These are phyloP conservation scores for Nomada flava DNA, from an alignment of 2,888 invertebrate genomes.

Conservation along the genomic window DNA sequence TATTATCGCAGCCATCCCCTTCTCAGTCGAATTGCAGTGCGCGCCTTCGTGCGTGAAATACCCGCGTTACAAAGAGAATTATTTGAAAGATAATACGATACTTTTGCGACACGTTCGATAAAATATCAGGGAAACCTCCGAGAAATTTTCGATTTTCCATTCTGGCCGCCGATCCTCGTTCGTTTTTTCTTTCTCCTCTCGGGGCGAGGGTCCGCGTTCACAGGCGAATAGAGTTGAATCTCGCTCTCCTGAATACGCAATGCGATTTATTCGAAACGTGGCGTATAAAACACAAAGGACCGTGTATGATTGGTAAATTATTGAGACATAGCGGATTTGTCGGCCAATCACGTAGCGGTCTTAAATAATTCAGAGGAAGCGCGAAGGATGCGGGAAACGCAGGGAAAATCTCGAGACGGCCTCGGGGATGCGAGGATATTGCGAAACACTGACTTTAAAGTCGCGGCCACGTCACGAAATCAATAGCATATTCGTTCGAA, in stretches of 20 bases:
- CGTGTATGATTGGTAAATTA: conserved; percentile 84
- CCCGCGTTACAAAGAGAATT: neutral
- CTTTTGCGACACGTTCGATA: conserved; percentile 74
- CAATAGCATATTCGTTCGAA: neutral
- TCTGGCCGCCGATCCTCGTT: conserved; percentile 35
- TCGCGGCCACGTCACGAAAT: conserved; percentile 17
- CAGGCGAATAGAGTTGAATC: conserved; percentile 79
- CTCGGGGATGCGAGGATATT: conserved; percentile 45
- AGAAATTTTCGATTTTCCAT: conserved; percentile 40
- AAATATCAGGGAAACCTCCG: conserved; percentile 73
- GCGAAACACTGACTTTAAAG: conserved; percentile 38
- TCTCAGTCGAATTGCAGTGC: neutral
- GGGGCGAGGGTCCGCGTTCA: conserved; percentile 69
- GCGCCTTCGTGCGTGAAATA: neutral
- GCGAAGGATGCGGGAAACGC: conserved; percentile 62
- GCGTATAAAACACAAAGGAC: conserved; percentile 81
- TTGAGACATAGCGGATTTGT: conserved; percentile 81
- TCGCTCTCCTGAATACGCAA: conserved; percentile 83
- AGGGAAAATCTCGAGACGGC: conserved; percentile 36
- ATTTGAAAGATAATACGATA: conserved; percentile 23
- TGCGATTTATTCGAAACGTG: conserved; percentile 82
- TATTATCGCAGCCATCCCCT: conserved; percentile 25
- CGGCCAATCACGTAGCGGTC: conserved; percentile 83
- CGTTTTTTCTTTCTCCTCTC: conserved; percentile 24
- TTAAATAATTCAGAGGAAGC: conserved; percentile 81